Evolutionary conservation across 2,888 invertebrate genomes (phyloP).

Genomic region (Phyllotreta cruciferae): DNA sequence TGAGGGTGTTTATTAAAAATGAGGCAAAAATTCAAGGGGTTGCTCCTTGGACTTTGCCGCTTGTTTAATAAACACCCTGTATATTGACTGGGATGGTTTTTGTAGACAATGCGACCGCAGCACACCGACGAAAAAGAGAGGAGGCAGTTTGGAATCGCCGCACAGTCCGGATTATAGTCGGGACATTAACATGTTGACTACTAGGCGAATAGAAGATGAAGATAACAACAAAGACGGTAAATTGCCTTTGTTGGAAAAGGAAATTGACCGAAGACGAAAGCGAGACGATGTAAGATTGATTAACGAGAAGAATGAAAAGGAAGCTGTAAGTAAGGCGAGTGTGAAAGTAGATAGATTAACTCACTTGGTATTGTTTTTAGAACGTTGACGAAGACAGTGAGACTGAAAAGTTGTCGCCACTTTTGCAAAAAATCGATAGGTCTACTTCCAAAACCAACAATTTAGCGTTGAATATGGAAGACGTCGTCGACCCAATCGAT

Average conservation of each 20-base stretch:
- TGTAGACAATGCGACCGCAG: constrained; percentile 60
- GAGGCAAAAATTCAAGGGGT: too few species aligned
- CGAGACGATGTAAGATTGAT: constrained; percentile 65
- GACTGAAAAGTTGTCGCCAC: constrained; percentile 81
- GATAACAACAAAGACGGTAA: constrained; percentile 61
- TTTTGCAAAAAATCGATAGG: constrained; percentile 64
- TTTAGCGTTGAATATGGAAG: constrained; percentile 61
- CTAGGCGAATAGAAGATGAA: constrained; percentile 64
- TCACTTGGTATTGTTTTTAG: constrained; percentile 46
- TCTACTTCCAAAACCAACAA: constrained; percentile 48
- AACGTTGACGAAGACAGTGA: constrained; percentile 80
- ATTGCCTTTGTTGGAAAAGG: constrained; percentile 55
- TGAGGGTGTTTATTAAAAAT: not conserved
- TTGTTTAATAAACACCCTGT: too few species aligned
- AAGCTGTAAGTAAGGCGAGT: constrained; percentile 51
- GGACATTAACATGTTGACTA: constrained; percentile 72
- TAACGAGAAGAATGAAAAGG: constrained; percentile 65
- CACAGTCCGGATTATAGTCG: constrained; percentile 69
- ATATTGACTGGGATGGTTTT: constrained; percentile 3
- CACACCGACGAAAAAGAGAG: constrained; percentile 59
- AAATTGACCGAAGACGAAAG: constrained; percentile 47
- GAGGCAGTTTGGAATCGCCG: constrained; percentile 38
- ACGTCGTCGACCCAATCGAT: constrained; percentile 68
- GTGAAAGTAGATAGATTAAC: not conserved
- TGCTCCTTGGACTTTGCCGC: too few species aligned